Conservation (phyloP, 64 coral and sea anemone species). For the Hydrozoanthus tunicans region DNA sequence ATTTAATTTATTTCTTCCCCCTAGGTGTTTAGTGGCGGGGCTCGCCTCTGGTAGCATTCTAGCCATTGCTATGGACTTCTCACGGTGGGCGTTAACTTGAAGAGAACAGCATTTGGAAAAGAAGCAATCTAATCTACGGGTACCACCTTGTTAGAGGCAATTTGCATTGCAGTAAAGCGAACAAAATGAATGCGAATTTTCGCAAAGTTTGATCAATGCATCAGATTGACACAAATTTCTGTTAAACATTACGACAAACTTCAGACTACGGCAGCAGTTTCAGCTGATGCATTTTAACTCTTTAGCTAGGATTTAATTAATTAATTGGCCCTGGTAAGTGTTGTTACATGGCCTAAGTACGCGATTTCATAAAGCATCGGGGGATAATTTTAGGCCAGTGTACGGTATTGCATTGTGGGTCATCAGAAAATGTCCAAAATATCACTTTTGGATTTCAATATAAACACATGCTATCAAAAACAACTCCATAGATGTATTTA, state of each 20-base stretch:
- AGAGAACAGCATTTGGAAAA: not conserved
- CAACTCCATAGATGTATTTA: too few species aligned
- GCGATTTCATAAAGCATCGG: too few species aligned
- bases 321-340: not conserved
- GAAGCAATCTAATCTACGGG: not conserved
- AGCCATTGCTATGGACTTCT: conserved; percentile 87
- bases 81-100: conserved; percentile 65
- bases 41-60: conserved; percentile 88
- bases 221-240: too few species aligned
- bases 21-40: conserved; percentile 83
- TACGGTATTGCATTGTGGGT: too few species aligned
- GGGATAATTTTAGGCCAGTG: too few species aligned
- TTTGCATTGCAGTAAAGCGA: not conserved
- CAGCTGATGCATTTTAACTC: not conserved
- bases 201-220: too few species aligned
- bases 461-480: too few species aligned
- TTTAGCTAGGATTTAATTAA: conserved; percentile 9
- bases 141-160: too few species aligned
- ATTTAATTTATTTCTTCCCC: too few species aligned
- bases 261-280: not conserved
- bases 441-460: too few species aligned
- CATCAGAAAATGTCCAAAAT: too few species aligned
- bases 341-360: too few species aligned
- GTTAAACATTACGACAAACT: not conserved
- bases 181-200: not conserved